A percentile compares a stretch with the other conserved stretches of the same genome.
phyloP scores from a whole-genome alignment of 2,797 vertebrate species.

The Sardinella longiceps region DNA sequence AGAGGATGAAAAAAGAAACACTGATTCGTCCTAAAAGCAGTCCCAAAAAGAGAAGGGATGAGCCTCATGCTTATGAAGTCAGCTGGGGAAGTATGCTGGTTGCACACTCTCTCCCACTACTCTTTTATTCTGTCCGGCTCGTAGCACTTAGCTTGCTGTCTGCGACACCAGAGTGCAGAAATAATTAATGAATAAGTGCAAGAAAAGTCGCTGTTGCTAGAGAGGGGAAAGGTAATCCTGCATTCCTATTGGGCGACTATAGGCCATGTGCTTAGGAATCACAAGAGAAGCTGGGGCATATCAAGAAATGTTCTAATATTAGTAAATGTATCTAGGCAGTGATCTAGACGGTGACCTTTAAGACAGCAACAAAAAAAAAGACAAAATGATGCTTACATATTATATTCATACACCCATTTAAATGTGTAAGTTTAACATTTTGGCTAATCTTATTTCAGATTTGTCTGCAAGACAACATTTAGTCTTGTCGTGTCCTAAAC shows the following conservation, averaged over 20 bases:
- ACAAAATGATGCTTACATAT: not conserved
- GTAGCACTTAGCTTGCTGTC: conserved; percentile 67
- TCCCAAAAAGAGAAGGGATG: conserved; percentile 42
- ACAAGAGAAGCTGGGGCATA: conserved; percentile 78
- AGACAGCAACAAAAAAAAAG: not conserved
- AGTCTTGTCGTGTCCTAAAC: not conserved
- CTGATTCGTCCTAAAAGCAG: conserved; percentile 55
- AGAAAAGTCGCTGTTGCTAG: conserved; percentile 82
- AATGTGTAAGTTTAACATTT: not conserved
- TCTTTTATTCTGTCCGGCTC: conserved; percentile 56
- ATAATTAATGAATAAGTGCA: conserved; percentile 79
- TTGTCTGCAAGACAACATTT: not conserved
- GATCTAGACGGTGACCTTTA: conserved; percentile 69
- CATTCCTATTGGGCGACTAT: conserved; percentile 70
- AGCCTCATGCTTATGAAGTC: conserved; percentile 41
- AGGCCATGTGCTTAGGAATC: conserved; percentile 77
- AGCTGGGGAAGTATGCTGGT: conserved; percentile 54
- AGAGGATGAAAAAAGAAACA: conserved; percentile 42
- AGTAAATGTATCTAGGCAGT: conserved; percentile 84
- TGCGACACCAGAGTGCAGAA: conserved; percentile 64
- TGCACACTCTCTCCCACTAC: conserved; percentile 50
- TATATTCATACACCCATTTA: not conserved
- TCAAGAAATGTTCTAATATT: conserved; percentile 85
- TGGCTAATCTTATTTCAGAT: not conserved
- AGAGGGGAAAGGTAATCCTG: conserved; percentile 75